Base-by-base conservation (phyloP, 2,797 vertebrate species). In the Microhierax caerulescens region DNA sequence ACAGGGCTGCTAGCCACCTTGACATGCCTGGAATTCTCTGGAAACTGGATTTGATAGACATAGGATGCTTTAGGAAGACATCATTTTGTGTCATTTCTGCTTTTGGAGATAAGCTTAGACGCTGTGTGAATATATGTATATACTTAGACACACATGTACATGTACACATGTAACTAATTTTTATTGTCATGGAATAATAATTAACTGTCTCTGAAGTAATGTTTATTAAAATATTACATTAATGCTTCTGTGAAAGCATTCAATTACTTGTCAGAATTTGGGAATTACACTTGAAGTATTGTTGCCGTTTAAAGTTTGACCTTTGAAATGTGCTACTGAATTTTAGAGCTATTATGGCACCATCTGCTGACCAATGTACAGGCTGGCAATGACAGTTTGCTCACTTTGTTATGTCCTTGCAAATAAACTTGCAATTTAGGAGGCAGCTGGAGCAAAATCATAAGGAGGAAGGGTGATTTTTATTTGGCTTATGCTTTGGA, bases 291-390 rank as follows among this genome's bases (percentile, higher is more conserved):
- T 59, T 75, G 32, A 15, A 56, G 27, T 80, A 60, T 9, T 43
- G 23, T 87, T 96, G 34, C 21, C 80, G 30, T 53, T 81, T 22
- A 20, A 53, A 47, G 1, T 22, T 25, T 59, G 69, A 74, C 32
- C 61, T 81, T 75, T 69, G 59, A 88, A 61, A 36, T 7, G 41
- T 70, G 77, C 22, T 67, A 0, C 64, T 70, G 82, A 14, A 67
- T 67, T 91, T 76, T 57, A 72, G 88, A 72, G 22, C 75, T 95
- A 25, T 91, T 88, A 43, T 68, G 81, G 94, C 93, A 95, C 91
- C 94, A 97, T 97, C 96, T 97, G 90, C 95, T 92, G 93, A 90
- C 78, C 54, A 22, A 10, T 27, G 11, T 18, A n/a, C 56, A 72
- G 54, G 39, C 39, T 80, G 87, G 56, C 51, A 69, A 4, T 51